Conservation (phyloP, 2,797 vertebrate species). For the Syncerus caffer region DNA sequence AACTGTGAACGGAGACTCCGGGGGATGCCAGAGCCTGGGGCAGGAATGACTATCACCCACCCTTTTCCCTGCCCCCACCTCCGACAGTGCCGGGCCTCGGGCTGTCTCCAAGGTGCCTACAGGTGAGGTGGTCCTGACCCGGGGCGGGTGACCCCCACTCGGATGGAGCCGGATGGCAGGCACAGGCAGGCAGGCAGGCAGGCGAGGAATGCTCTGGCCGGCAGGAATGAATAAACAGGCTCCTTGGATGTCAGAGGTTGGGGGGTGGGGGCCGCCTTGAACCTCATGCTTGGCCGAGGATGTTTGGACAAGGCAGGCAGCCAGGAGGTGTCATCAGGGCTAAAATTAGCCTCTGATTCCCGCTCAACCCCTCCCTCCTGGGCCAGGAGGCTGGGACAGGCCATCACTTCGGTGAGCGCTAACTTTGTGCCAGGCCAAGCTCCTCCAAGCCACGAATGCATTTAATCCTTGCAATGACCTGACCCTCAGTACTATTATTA, state of each 20-base stretch:
- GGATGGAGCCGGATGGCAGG: not conserved
- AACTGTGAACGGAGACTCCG: not conserved
- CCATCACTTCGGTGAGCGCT: not conserved
- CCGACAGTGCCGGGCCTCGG: accelerated
- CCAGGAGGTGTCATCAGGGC: constrained; percentile 70
- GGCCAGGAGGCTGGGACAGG: not conserved
- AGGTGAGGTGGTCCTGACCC: not conserved
- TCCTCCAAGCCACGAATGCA: not conserved
- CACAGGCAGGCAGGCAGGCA: not conserved
- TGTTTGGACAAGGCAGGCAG: constrained; percentile 61
- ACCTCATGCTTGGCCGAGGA: constrained; percentile 59
- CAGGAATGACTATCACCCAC: not conserved
- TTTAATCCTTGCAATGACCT: not conserved
- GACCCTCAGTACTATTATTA: not conserved
- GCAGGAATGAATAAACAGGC: constrained; percentile 62
- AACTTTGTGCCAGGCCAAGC: not conserved
- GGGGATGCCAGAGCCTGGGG: not conserved
- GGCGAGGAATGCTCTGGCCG: not conserved
- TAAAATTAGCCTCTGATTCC: constrained; percentile 76
- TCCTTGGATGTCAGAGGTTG: not conserved
- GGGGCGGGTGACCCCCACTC: not conserved
- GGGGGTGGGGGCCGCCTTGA: constrained; percentile 49
- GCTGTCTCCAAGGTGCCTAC: not conserved
- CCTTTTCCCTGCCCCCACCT: not conserved
- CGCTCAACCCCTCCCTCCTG: constrained; percentile 36